A percentile compares a stretch with the other conserved stretches of the same genome.
These are phyloP conservation scores for Podotricha telesiphe DNA, from an alignment of 2,888 invertebrate species.

Conservation along the genomic window DNA sequence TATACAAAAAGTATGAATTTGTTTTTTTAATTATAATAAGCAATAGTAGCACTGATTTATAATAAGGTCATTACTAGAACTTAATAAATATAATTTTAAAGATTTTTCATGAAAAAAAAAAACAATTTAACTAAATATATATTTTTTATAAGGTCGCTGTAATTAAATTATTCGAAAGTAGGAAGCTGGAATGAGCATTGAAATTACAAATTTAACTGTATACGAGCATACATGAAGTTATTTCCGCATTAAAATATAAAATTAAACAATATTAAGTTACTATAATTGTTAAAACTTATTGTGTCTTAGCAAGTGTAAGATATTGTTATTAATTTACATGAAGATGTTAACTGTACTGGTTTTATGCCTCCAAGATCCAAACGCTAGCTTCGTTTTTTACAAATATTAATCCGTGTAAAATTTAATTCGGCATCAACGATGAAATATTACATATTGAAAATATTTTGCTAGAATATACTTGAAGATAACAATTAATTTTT, in stretches of 20 bases:
- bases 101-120: not conserved
- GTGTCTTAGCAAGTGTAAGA: too few relatives aligned
- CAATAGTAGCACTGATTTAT: too few relatives aligned
- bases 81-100: not conserved
- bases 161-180: slow-evolving; percentile 16
- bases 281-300: not conserved
- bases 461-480: not conserved
- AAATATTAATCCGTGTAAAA: too few relatives aligned
- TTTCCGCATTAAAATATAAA: slow-evolving; percentile 14
- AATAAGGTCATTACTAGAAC: too few relatives aligned
- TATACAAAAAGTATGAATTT: too few relatives aligned
- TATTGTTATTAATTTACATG: too few relatives aligned
- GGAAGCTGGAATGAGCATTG: slow-evolving; percentile 4
- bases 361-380: too few relatives aligned
- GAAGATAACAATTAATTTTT: not conserved
- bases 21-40: too few relatives aligned
- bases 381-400: too few relatives aligned
- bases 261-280: not conserved
- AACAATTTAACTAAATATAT: not conserved
- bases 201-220: not conserved
- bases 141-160: not conserved
- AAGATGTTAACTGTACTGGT: too few relatives aligned
- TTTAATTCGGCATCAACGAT: not conserved
- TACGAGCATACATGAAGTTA: not conserved
- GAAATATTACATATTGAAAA: not conserved